A percentile compares a stretch with the other conserved stretches of the same genome.
Conservation (phyloP, 2,888 invertebrate genomes). For the Athrips mouffetella region DNA sequence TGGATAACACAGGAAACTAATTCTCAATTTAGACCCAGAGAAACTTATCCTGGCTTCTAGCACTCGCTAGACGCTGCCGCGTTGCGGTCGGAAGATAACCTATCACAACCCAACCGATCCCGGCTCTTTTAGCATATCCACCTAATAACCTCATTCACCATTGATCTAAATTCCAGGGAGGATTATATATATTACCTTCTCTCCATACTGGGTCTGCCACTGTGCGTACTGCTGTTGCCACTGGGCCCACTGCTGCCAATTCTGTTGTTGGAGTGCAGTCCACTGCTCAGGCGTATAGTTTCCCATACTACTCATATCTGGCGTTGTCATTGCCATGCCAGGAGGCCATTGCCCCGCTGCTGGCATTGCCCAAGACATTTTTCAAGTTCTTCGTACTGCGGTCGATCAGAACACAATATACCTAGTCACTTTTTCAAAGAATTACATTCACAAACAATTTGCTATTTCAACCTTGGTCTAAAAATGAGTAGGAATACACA, state of each 20-base stretch:
- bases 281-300: constrained; percentile 82
- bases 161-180: too few species aligned
- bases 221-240: constrained; percentile 88
- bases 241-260: constrained; percentile 85
- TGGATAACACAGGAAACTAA: too few species aligned
- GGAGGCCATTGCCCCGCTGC: constrained; percentile 52
- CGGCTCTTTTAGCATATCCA: too few species aligned
- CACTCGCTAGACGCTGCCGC: too few species aligned
- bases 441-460: too few species aligned
- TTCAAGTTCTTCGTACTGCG: constrained; percentile 4
- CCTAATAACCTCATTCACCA: too few species aligned
- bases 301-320: constrained; percentile 48
- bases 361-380: constrained; percentile 67
- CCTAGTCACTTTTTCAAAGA: neutral
- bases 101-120: too few species aligned
- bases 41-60: too few species aligned
- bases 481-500: too few species aligned
- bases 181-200: constrained; percentile 73
- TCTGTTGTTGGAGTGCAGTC: constrained; percentile 81
- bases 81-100: too few species aligned
- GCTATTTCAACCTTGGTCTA: too few species aligned
- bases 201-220: constrained; percentile 87
- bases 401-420: neutral
- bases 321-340: constrained; percentile 41
- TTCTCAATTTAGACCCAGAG: too few species aligned